These are phyloP conservation scores for Heliothis subflexa DNA, from an alignment of 1,140 invertebrate genomes.

Conservation along the genomic window DNA sequence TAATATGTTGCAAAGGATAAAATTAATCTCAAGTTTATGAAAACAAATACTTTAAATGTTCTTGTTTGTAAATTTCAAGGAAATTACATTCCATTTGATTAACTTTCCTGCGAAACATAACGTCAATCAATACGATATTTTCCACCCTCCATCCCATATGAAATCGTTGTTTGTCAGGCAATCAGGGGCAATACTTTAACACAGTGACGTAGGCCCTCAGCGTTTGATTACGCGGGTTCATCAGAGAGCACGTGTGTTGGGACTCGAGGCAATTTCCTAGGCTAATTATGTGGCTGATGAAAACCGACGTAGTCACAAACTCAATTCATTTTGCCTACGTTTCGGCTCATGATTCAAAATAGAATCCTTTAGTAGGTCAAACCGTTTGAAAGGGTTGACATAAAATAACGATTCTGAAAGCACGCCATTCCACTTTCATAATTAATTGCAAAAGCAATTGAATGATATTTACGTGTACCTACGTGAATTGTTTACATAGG, in stretches of 20 bases:
- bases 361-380: slow-evolving; percentile 28
- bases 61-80: no score
- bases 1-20: no score
- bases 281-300: slow-evolving; percentile 81
- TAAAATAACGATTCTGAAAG: slow-evolving; percentile 3
- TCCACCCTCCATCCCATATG: background rate
- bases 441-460: slow-evolving; percentile 23
- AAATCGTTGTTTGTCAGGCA: slow-evolving; percentile 15
- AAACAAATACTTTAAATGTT: no score
- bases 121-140: background rate
- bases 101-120: no score
- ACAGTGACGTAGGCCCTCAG: background rate
- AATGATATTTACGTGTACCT: background rate
- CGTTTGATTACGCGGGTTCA: slow-evolving; percentile 49
- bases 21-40: no score
- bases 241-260: slow-evolving; percentile 52
- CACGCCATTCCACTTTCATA: slow-evolving; percentile 4
- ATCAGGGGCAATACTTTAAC: slow-evolving; percentile 10
- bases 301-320: slow-evolving; percentile 69
- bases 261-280: slow-evolving; percentile 73
- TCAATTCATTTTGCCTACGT: slow-evolving; percentile 62
- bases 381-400: slow-evolving; percentile 36
- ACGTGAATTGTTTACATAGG: background rate
- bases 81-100: no score
- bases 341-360: slow-evolving; percentile 30